Evolutionary conservation across 1,140 invertebrate species (phyloP), one percentile per base, ranked within the genome.

Genomic region (Battus philenor): DNA sequence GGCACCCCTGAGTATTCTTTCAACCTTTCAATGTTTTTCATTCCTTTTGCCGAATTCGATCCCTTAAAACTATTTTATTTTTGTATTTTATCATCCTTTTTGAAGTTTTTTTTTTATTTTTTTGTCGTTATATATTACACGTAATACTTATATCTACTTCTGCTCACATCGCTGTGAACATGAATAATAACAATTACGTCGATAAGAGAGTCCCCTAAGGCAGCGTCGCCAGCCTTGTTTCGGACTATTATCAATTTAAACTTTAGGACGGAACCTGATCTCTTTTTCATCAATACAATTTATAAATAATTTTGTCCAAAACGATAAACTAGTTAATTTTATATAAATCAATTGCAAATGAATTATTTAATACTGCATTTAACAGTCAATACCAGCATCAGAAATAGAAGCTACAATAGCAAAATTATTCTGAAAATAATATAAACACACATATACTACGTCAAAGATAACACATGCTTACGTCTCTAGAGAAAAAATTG

Each of bases 201-300:
- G 16, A 36, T 16, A 12, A 20, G 16, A 20, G 16, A 17, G 10
- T 17, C 17, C 17, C 7, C 16, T 36, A 18, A 18, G 33, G 9
- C 15, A 10, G n/a, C 16, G 33, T 16, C 33, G 10, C 7, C 18
- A 17, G 9, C 38, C 11, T 16, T 16, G 22, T 6, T 27, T 2
- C 6, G 26, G 38, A 27, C 15, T 26, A 3, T 54, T 44, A 43
- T 41, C 20, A 56, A 39, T 45, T 50, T 39, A 44, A 39, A 18
- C 24, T 53, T 47, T 53, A 53, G 58, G 58, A 60, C 58, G 58
- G 58, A 60, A 47, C 50, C 50, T 50, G 33, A 59, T 54, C 44
- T 49, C 50, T 36, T 41, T 41, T 31, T 30, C 31, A 34, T 53
- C 49, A 26, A 50, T 47, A 48, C 45, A 56, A 4, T 8, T 13